Evolutionary conservation across 2,888 invertebrate species (phyloP).

Genomic region (Drosophila gaucha): DNA sequence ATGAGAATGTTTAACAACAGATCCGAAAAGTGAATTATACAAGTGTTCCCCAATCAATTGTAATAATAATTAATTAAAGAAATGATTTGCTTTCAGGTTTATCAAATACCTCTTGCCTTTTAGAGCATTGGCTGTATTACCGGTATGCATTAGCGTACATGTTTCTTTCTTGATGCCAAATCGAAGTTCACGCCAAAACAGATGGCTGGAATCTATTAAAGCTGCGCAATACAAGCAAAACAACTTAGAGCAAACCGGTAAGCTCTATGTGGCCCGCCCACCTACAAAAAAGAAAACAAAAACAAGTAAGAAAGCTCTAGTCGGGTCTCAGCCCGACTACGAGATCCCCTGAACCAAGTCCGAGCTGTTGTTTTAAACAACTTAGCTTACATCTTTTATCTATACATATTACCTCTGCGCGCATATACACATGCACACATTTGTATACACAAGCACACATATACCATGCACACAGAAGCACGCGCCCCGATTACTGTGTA

Average conservation of each 20-base stretch:
- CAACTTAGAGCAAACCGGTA: conserved; percentile 65
- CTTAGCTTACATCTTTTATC: too few relatives aligned
- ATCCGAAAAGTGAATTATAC: too few relatives aligned
- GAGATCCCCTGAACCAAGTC: too few relatives aligned
- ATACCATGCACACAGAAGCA: too few relatives aligned
- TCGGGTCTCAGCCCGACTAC: too few relatives aligned
- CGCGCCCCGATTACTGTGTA: too few relatives aligned
- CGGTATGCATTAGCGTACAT: conserved; percentile 29
- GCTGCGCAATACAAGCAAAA: conserved; percentile 68
- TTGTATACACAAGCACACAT: too few relatives aligned
- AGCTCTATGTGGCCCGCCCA: conserved; percentile 43
- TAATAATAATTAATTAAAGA: neutral
- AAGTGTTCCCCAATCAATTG: neutral
- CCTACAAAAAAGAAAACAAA: conserved; percentile 18
- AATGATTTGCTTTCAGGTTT: neutral
- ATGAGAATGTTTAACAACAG: neutral
- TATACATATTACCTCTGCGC: too few relatives aligned
- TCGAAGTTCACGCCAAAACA: conserved; percentile 43
- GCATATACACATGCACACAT: too few relatives aligned
- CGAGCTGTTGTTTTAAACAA: too few relatives aligned
- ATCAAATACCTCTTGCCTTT: neutral
- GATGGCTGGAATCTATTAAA: conserved; percentile 41
- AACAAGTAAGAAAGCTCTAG: too few relatives aligned
- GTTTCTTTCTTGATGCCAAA: conserved; percentile 28
- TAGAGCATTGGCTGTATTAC: conserved; percentile 14